Conservation (phyloP, 2,113 vertebrate species). For the Pseudorasbora parva region DNA sequence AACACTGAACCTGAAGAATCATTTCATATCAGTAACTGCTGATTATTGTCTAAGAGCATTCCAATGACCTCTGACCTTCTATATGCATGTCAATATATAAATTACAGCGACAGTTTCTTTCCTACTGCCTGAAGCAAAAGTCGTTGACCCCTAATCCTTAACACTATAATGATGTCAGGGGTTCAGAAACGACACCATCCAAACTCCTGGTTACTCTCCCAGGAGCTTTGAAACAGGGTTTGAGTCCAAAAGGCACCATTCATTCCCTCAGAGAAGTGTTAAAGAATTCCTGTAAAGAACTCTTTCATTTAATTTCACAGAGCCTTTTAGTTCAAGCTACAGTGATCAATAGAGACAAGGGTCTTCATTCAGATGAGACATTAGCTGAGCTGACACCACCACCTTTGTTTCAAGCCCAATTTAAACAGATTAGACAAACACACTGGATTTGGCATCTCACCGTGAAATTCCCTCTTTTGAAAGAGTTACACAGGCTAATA, state of each 20-base stretch:
- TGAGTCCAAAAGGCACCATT: slow-evolving; percentile 41
- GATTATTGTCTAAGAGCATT: not conserved
- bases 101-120: not conserved
- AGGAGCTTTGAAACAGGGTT: slow-evolving; percentile 12
- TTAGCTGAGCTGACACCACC: slow-evolving; percentile 30
- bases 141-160: slow-evolving; percentile 11
- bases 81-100: slow-evolving; percentile 7
- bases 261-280: slow-evolving; percentile 24
- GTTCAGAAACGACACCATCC: slow-evolving; percentile 19
- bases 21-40: not conserved
- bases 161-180: not conserved
- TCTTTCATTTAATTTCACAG: slow-evolving; percentile 34
- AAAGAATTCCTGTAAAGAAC: slow-evolving; percentile 51
- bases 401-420: slow-evolving; percentile 34
- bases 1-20: not conserved
- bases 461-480: slow-evolving; percentile 20
- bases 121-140: slow-evolving; percentile 6
- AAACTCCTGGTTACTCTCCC: slow-evolving; percentile 14
- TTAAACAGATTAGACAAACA: slow-evolving; percentile 40
- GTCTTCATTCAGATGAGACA: slow-evolving; percentile 39
- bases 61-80: slow-evolving; percentile 8
- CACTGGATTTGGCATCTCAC: slow-evolving; percentile 20
- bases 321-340: slow-evolving; percentile 15
- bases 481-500: slow-evolving; percentile 21
- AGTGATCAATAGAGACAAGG: slow-evolving; percentile 39